Evolutionary conservation across 2,888 invertebrate species (phyloP), one percentile per base, ranked within the genome.

Genomic region (Cataglyphis livida): DNA sequence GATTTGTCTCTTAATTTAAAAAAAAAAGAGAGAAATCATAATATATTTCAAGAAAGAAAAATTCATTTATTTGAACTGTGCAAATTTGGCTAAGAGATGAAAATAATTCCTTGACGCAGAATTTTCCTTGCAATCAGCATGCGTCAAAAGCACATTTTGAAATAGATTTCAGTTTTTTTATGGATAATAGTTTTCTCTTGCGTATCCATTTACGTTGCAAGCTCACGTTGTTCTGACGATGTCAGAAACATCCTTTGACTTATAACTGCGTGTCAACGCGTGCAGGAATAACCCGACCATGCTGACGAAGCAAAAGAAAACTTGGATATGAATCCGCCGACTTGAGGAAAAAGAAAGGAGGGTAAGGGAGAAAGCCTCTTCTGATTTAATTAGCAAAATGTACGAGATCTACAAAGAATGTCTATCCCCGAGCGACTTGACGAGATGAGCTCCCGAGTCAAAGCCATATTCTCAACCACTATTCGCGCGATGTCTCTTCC

Each of bases 301-400:
- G 51, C 15, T 44, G 74, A 68, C 64, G 75, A 85, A 25, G 35
- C 83, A 82, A 85, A 48, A 65, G 44, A 28, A 44, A 71, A 59
- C 25, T 35, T 35, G 3, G 18, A 28, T 71, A 18, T 59, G 10
- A 41, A 51, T 38, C 18, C 25, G 18, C 18, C 59, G n/a, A 38
- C 57, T 25, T 10, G 18, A 48, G 25, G 18, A 10, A 81, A 64
- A 66, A 75, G 64, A 59, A 9, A 54, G 59, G 81, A 84, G 74
- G 71, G 62, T 61, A 83, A 70, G 18, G 3, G 81, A 79, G 81
- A 73, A 81, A 65, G 74, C 68, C 85, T 91, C 91, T 92, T 91
- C 93, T 92, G 92, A 93, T 93, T 93, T 93, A 93, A 93, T 94
- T 93, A 94, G 92, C 91, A 91, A 92, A 91, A 92, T 93, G 92